These are phyloP conservation scores for Orcinus orca DNA, from an alignment of 2,113 vertebrate species.

Conservation along the genomic window DNA sequence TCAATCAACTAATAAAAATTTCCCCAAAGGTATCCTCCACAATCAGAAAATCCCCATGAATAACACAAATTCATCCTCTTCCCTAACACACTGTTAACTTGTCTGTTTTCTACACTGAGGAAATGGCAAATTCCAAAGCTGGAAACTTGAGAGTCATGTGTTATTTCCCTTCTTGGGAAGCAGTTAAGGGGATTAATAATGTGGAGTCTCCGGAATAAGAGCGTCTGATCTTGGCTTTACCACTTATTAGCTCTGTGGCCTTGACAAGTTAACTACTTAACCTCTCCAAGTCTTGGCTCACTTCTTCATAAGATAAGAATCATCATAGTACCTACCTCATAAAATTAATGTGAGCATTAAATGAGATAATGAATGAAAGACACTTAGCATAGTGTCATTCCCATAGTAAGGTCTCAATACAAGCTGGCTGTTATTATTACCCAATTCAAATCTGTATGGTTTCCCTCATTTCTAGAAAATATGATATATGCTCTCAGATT, in stretches of 20 bases:
- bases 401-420: neutral
- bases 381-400: neutral
- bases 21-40: neutral
- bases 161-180: neutral
- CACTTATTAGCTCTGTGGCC: neutral
- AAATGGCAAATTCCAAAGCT: neutral
- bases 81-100: neutral
- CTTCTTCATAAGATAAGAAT: neutral
- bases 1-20: neutral
- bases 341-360: slow-evolving; percentile 6
- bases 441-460: neutral
- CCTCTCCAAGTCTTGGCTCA: neutral
- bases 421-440: neutral
- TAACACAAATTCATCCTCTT: neutral
- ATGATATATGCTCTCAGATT: neutral
- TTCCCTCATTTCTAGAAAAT: neutral
- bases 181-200: neutral
- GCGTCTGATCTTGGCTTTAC: neutral
- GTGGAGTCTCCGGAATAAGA: neutral
- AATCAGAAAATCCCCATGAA: neutral
- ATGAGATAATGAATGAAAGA: neutral
- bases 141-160: neutral
- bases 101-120: neutral
- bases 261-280: neutral
- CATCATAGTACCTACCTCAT: neutral